phyloP scores from a whole-genome alignment of 2,113 vertebrate species.

The Zosterops lateralis region DNA sequence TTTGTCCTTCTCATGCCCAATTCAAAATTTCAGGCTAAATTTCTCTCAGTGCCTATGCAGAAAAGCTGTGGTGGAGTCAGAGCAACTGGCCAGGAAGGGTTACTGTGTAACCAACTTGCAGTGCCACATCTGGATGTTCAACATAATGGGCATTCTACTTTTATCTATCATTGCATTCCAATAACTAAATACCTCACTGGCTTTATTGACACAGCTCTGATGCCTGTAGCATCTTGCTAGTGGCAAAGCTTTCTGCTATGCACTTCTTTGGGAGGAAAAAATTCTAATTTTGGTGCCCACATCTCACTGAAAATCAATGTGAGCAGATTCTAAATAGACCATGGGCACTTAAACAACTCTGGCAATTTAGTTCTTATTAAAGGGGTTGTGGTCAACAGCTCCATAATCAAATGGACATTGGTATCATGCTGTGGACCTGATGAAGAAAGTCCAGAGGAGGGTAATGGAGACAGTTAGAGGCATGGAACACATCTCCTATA shows the following conservation, averaged over 20 bases:
- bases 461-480: not conserved
- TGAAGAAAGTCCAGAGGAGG: not conserved
- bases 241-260: not conserved
- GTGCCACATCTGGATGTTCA: not conserved
- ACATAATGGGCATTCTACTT: not conserved
- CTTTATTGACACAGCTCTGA: not conserved
- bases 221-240: not conserved
- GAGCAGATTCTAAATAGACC: not conserved
- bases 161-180: not conserved
- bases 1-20: not conserved
- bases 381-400: not conserved
- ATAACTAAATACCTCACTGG: not conserved
- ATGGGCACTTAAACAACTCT: not conserved
- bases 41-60: not conserved
- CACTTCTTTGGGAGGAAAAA: not conserved
- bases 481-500: not conserved
- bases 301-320: not conserved
- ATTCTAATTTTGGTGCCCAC: not conserved
- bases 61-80: not conserved
- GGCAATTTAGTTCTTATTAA: not conserved
- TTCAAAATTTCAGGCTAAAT: not conserved
- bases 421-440: not conserved
- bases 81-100: not conserved
- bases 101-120: not conserved
- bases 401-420: not conserved